A percentile compares a stretch with the other conserved stretches of the same genome.
Conservation (phyloP, 2,113 vertebrate genomes). For the Varanus komodoensis region DNA sequence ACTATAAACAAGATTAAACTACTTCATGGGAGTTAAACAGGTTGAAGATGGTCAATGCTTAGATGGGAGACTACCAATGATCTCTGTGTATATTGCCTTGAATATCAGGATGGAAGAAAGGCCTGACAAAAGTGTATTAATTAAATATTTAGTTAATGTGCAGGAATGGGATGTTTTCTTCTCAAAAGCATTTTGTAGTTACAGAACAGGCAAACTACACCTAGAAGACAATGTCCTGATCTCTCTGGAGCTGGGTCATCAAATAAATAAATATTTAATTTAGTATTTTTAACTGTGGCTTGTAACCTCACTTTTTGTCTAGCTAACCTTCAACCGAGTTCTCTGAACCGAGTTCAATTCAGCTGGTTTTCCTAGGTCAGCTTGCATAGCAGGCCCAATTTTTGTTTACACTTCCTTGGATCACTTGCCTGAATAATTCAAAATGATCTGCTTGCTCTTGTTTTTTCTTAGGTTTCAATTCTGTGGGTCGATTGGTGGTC, state of each 20-base stretch:
- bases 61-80: background rate
- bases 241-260: background rate
- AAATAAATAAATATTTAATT: background rate
- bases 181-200: background rate
- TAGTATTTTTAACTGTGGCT: background rate
- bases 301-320: background rate
- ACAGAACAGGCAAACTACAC: background rate
- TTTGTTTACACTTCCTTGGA: too few species aligned
- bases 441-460: background rate
- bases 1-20: too few species aligned
- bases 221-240: background rate
- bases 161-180: background rate
- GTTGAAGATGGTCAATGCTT: background rate
- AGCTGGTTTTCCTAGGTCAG: too few species aligned
- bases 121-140: background rate
- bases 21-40: background rate
- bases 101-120: background rate
- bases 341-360: background rate
- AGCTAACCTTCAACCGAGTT: background rate
- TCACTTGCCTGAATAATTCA: too few species aligned
- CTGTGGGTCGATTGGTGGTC: background rate
- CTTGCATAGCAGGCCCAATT: too few species aligned
- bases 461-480: background rate
- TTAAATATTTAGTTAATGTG: background rate
- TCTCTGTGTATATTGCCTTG: background rate